Evolutionary conservation across 2,888 invertebrate genomes (phyloP), one percentile per base, ranked within the genome.

Genomic region (Drosophila siamana): DNA sequence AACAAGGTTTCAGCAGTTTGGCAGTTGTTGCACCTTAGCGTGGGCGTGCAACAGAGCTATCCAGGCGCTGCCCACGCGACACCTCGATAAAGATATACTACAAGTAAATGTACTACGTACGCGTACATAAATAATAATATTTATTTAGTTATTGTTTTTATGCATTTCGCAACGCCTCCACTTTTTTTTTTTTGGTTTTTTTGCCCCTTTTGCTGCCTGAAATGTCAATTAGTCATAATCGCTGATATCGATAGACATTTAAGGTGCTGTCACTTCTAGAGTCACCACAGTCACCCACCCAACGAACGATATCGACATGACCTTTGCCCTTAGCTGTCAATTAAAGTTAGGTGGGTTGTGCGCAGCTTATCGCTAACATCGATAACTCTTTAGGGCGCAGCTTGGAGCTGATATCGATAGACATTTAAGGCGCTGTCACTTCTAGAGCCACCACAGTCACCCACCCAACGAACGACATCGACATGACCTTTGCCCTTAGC

Each of bases 81-180:
- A 54, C 6, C 33, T 19, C 52, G 74, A 80, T 80, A 66, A 68
- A 43, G 57, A 44, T 59, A 68, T 63, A 78, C n/a, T n/a, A n/a
- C n/a, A n/a, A n/a, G n/a, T n/a, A n/a, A 81, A 81, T 28, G 28
- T 28, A 2, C 8, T 19, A 19, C 19, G 3, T 3, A 19, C 19
- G 1, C 19, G 28, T 30, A n/a, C 30, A 30, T 30, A 30, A 30
- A 30, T 30, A 81, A 84, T 81, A 78, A 68, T 82, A 79, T 82
- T 86, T 75, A 69, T 78, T 64, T 61, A 56, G 40, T 69, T 62
- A 60, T 78, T 69, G 74, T 69, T 69, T 44, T 50, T 30, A 44
- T 46, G 52, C 43, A 24, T 24, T 30, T 9, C 33, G n/a, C 0
- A 19, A 54, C 65, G 69, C 78, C 62, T 57, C 40, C 74, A 59